These are phyloP conservation scores for Thysanoteuthis rhombus DNA, from an alignment of 2,888 invertebrate genomes.

Conservation along the genomic window DNA sequence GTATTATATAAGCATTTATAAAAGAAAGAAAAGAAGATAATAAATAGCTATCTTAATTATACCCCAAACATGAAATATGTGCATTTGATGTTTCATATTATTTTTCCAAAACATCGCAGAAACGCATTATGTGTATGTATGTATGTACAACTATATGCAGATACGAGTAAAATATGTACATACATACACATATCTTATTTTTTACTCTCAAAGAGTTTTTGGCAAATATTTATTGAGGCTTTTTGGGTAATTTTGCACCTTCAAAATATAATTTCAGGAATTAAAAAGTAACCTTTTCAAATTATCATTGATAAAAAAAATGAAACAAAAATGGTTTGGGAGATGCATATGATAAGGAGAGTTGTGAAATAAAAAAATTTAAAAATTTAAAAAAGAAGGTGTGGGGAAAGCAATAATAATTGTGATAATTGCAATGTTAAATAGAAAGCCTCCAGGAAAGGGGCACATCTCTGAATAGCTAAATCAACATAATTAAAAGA, in stretches of 20 bases:
- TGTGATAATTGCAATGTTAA: neutral
- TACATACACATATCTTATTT: neutral
- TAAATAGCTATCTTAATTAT: neutral
- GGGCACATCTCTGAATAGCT: constrained; percentile 20
- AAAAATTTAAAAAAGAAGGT: neutral
- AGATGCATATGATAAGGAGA: neutral
- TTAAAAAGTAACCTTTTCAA: neutral
- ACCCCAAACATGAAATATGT: neutral
- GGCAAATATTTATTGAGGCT: neutral
- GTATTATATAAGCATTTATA: neutral
- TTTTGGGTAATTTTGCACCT: neutral
- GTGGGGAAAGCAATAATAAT: neutral
- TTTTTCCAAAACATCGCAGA: neutral
- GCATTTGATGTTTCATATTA: neutral
- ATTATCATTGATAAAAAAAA: neutral
- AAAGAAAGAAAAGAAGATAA: too few relatives aligned
- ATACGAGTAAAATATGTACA: neutral
- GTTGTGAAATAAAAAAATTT: neutral
- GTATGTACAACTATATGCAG: neutral
- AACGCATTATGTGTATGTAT: neutral
- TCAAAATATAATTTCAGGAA: neutral
- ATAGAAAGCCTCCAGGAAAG: neutral
- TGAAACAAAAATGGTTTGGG: neutral
- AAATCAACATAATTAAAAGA: neutral
- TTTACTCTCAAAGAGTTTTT: neutral